Evolutionary conservation across 2,113 vertebrate species (phyloP), one percentile per base, ranked within the genome.

Genomic region (Odontophorus gujanensis): DNA sequence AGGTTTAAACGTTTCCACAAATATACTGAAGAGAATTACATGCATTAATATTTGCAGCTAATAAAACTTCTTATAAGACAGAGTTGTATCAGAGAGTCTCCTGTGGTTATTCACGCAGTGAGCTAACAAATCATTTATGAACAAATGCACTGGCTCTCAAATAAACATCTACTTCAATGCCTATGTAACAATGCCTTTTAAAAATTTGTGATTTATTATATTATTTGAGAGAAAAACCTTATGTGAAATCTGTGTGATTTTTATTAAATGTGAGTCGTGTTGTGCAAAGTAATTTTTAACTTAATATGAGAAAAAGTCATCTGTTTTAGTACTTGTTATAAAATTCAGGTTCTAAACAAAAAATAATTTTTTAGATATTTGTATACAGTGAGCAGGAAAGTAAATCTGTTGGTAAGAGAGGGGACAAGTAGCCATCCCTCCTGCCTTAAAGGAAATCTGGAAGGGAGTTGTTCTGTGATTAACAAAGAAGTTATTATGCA

Each of bases 401-500:
- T 28, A 40, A 53, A 40, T 18, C 19, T 18, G 11, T 20, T 66
- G 26, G 43, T 34, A 75, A 53, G 47, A 55, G 66, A 63, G 7
- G 3, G 36, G 19, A 59, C 13, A 57, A 61, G 32, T 18, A 61
- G 11, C 3, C 43, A 69, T 72, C 25, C 47, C 58, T 81, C 40
- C 61, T 51, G 15, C 51, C 57, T 57, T 45, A 25, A 77, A 71
- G 30, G 30, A 48, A 47, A 18, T 58, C 12, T 28, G 61, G 8
- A 47, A 63, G 25, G 7, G 13, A 47, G 30, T 9, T 5, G 6
- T 53, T 74, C 71, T 61, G 40, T 50, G 12, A 63, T 15, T 53
- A 53, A 8, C 47, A 51, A 53, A 32, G 1, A 0, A 7, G 4
- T 5, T 19, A 13, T 30, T 66, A 9, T 14, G 7, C 47, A 9